phyloP scores from a whole-genome alignment of 1,140 invertebrate species.

The Micrasema longulum region DNA sequence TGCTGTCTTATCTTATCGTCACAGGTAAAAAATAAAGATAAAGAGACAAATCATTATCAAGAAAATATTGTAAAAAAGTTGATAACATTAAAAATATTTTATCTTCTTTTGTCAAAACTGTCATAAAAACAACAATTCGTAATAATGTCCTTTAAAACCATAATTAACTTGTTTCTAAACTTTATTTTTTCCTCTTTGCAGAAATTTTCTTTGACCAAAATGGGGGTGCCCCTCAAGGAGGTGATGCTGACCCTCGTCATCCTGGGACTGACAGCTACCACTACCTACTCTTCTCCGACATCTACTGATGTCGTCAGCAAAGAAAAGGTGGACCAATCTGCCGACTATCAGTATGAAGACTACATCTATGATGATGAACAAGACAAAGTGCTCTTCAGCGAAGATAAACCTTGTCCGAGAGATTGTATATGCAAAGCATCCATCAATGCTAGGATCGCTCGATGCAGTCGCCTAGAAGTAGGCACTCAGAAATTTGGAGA shows the following conservation, averaged over 20 bases:
- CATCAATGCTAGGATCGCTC: constrained; percentile 64
- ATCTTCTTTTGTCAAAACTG: neutral
- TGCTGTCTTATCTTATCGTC: neutral
- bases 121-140: too few species aligned
- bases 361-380: constrained; percentile 62
- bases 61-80: too few species aligned
- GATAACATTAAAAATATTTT: neutral
- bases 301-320: neutral
- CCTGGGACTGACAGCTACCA: constrained; percentile 58
- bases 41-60: too few species aligned
- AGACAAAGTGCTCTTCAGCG: constrained; percentile 62
- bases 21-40: neutral
- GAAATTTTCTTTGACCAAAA: constrained; percentile 62
- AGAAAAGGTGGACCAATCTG: constrained; percentile 52
- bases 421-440: constrained; percentile 66
- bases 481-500: constrained; percentile 71
- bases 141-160: neutral
- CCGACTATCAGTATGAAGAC: constrained; percentile 59
- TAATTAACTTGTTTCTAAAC: neutral
- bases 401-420: constrained; percentile 66
- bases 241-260: constrained; percentile 65
- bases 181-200: constrained; percentile 60
- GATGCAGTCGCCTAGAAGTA: constrained; percentile 68
- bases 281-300: constrained; percentile 56
- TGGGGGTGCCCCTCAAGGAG: constrained; percentile 65